Evolutionary conservation across 2,113 vertebrate genomes (phyloP).

Genomic region (Centropus unirufus): DNA sequence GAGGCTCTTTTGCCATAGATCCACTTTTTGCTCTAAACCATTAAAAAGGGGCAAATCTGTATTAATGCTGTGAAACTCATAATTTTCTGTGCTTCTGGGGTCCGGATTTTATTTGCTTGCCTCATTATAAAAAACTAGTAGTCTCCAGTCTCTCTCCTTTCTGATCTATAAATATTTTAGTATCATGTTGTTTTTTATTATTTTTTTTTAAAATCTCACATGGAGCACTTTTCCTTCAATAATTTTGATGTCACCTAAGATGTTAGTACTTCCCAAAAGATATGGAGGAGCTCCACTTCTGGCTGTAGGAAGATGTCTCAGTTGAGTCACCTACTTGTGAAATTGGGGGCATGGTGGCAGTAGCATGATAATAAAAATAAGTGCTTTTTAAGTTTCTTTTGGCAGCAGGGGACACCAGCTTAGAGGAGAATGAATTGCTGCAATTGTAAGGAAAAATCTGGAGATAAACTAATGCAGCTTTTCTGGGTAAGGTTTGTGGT

Average conservation of each 20-base stretch:
- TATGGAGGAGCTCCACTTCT: neutral
- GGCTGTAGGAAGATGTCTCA: neutral
- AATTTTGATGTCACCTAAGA: neutral
- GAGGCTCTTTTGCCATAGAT: neutral
- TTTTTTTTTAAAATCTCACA: neutral
- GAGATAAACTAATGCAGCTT: neutral
- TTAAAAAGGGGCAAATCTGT: neutral
- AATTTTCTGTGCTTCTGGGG: neutral
- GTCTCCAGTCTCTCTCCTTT: neutral
- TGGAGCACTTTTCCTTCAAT: neutral
- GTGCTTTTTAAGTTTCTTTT: neutral
- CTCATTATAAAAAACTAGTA: neutral
- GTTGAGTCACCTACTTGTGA: neutral
- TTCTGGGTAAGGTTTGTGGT: neutral
- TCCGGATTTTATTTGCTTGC: neutral
- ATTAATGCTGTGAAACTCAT: neutral
- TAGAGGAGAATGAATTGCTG: neutral
- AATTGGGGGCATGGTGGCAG: neutral
- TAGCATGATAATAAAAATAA: rapidly evolving
- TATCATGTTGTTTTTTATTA: neutral
- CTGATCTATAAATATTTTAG: neutral
- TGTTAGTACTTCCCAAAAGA: neutral
- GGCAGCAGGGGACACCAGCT: neutral
- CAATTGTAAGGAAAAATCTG: neutral
- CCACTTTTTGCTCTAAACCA: neutral